A percentile compares a stretch with the other conserved stretches of the same genome.
phyloP scores from a whole-genome alignment of 2,113 vertebrate genomes.

The Psammodynastes pulverulentus region DNA sequence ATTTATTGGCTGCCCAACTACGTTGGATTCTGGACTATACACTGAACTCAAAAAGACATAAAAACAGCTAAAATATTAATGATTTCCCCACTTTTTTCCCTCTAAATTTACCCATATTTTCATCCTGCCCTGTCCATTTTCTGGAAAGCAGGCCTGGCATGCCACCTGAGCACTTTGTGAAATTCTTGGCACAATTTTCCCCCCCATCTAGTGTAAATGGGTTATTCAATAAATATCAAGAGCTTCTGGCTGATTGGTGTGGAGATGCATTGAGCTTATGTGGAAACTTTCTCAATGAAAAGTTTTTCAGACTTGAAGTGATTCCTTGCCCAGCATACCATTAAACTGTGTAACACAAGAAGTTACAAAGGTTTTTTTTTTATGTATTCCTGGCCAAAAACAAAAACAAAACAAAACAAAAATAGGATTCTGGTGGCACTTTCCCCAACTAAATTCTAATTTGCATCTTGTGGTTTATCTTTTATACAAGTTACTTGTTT shows the following conservation, averaged over 20 bases:
- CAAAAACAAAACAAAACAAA: background rate
- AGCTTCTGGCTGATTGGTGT: background rate
- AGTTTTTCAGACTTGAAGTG: background rate
- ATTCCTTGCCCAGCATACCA: background rate
- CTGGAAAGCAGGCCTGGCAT: background rate
- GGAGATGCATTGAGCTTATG: background rate
- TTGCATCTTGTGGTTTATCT: background rate
- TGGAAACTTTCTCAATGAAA: background rate
- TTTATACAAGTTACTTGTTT: background rate
- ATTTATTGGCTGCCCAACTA: background rate
- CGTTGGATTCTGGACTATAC: background rate
- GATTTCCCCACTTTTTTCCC: background rate
- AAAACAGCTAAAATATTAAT: background rate
- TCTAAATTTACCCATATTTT: background rate
- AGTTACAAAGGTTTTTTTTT: background rate
- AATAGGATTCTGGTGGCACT: background rate
- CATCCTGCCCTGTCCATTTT: background rate
- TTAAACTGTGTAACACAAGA: background rate
- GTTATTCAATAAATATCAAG: background rate
- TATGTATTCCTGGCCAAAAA: background rate
- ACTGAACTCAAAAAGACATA: background rate
- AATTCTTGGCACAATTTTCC: background rate
- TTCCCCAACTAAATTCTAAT: background rate
- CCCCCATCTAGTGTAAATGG: background rate
- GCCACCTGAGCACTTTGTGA: background rate